Conservation (phyloP, 2,888 invertebrate genomes). For the Gastracanthus pulcherrimus region DNA sequence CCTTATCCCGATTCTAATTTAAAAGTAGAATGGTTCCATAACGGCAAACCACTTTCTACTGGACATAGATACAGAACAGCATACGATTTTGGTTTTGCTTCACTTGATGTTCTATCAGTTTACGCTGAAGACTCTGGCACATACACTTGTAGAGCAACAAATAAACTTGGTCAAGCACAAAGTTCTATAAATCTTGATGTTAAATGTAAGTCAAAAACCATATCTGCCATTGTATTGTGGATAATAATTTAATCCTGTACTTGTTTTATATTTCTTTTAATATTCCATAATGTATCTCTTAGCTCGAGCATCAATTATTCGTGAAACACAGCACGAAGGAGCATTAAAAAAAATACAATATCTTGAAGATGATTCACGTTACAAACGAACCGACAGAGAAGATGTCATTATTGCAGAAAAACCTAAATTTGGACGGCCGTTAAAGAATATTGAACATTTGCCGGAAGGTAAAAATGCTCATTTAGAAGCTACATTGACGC, state of each 20-base stretch:
- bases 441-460: constrained; percentile 90
- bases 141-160: constrained; percentile 92
- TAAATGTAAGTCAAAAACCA: constrained; percentile 82
- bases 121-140: constrained; percentile 97
- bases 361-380: constrained; percentile 91
- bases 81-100: constrained; percentile 97
- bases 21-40: constrained; percentile 96
- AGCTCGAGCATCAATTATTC: constrained; percentile 90
- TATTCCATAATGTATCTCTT: constrained; percentile 43
- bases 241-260: neutral
- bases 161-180: constrained; percentile 89
- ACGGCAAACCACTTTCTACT: constrained; percentile 91
- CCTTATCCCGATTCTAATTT: constrained; percentile 94
- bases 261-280: neutral
- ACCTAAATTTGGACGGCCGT: constrained; percentile 92
- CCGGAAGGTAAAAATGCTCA: constrained; percentile 94
- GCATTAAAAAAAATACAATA: constrained; percentile 95
- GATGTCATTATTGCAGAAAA: constrained; percentile 89
- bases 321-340: constrained; percentile 95
- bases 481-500: constrained; percentile 95
- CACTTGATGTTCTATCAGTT: constrained; percentile 95
- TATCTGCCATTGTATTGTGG: neutral
- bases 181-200: constrained; percentile 90
- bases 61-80: constrained; percentile 96
- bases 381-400: constrained; percentile 85